Percentiles rank a stretch among this genome's conserved stretches.
These are phyloP conservation scores for Cynopterus brachyotis DNA, from an alignment of 2,113 vertebrate species.

Conservation along the genomic window DNA sequence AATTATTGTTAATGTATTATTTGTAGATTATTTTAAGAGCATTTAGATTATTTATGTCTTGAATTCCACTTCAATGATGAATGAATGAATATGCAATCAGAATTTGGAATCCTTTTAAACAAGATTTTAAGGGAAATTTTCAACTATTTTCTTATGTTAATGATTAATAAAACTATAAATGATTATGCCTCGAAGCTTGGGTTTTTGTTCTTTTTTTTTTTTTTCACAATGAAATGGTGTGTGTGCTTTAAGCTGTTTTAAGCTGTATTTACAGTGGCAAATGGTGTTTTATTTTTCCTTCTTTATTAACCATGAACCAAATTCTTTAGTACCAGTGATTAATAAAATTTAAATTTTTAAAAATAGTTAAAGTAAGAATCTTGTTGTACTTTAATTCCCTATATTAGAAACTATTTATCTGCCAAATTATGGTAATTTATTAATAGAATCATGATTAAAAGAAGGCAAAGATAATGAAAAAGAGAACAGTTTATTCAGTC, in stretches of 20 bases:
- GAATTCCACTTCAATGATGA: neutral
- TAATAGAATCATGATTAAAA: neutral
- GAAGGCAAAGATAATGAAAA: neutral
- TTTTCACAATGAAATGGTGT: neutral
- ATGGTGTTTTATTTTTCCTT: neutral
- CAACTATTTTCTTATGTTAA: neutral
- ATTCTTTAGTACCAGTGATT: neutral
- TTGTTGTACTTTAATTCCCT: constrained; percentile 24
- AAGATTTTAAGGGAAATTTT: constrained; percentile 28
- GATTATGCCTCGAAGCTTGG: neutral
- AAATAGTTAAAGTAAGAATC: neutral
- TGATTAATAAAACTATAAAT: neutral
- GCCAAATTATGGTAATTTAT: neutral
- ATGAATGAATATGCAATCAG: neutral
- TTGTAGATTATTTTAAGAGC: neutral
- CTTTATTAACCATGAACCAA: neutral
- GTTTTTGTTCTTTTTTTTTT: no score
- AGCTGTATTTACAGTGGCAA: neutral
- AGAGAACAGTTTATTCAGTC: neutral
- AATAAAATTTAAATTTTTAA: neutral
- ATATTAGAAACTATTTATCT: neutral
- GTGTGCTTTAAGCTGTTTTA: neutral
- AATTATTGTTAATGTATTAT: neutral
- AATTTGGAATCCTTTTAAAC: neutral
- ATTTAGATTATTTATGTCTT: neutral